Evolutionary conservation across 1,140 invertebrate species (phyloP).

Genomic region (Rhopalosiphum maidis): DNA sequence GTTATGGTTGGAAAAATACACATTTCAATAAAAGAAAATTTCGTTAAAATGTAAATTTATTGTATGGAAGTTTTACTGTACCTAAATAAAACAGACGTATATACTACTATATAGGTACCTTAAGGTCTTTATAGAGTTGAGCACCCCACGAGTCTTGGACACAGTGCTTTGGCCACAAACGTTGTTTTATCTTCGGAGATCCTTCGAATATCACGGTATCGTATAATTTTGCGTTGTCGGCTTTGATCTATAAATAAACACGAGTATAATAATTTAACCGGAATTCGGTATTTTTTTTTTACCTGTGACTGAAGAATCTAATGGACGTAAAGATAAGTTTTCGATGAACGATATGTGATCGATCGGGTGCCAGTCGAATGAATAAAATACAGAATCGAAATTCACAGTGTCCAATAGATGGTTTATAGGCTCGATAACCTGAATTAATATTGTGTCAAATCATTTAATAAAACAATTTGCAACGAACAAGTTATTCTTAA

Average conservation of each 20-base stretch:
- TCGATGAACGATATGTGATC: conserved; percentile 97
- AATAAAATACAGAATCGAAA: conserved; percentile 95
- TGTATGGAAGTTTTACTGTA: not conserved
- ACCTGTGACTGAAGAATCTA: conserved; percentile 75
- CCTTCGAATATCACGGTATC: conserved; percentile 92
- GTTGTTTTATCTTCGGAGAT: conserved; percentile 81
- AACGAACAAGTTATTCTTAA: not conserved
- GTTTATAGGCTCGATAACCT: conserved; percentile 92
- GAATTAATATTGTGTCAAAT: conserved; percentile 56
- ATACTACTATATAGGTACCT: conserved; percentile 72
- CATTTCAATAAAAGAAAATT: not conserved
- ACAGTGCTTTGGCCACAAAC: conserved; percentile 94
- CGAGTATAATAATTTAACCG: not conserved
- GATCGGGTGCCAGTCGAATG: conserved; percentile 95
- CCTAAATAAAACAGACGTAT: conserved; percentile 30
- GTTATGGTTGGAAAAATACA: not conserved
- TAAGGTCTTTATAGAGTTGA: conserved; percentile 89
- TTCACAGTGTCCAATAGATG: conserved; percentile 80
- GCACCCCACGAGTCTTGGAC: conserved; percentile 95
- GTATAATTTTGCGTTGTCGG: conserved; percentile 80
- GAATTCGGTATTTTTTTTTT: conserved; percentile 60
- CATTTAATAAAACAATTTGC: not conserved
- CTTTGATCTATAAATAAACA: conserved; percentile 59
- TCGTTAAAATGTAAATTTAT: too few species aligned
- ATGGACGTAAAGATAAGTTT: conserved; percentile 76